These are phyloP conservation scores for Rhaphigaster nebulosa DNA, from an alignment of 2,888 invertebrate species.

Conservation along the genomic window DNA sequence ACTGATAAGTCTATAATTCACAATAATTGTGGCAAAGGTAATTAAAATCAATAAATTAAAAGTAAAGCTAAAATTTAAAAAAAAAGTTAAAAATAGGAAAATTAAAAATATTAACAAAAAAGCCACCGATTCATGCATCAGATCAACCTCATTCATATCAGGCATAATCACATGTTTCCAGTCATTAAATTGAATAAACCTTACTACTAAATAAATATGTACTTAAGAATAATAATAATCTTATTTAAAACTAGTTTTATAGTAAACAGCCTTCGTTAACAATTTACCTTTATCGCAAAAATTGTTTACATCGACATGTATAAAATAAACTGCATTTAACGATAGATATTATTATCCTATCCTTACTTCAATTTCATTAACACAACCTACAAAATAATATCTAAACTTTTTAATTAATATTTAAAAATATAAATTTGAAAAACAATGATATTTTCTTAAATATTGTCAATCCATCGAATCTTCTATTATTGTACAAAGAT, in stretches of 20 bases:
- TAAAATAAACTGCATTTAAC: conserved; percentile 58
- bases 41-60: conserved; percentile 53
- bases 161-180: conserved; percentile 56
- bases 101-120: conserved; percentile 37
- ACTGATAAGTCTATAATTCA: conserved; percentile 51
- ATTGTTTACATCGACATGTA: conserved; percentile 57
- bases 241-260: conserved; percentile 58
- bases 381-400: conserved; percentile 59
- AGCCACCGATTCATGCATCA: conserved; percentile 35
- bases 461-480: conserved; percentile 54
- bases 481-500: conserved; percentile 43
- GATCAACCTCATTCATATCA: conserved; percentile 55
- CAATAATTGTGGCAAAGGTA: not conserved
- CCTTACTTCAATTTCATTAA: conserved; percentile 53
- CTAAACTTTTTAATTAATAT: conserved; percentile 55
- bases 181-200: conserved; percentile 55
- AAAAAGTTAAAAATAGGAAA: conserved; percentile 39
- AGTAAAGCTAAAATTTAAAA: conserved; percentile 40
- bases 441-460: conserved; percentile 47
- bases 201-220: conserved; percentile 57
- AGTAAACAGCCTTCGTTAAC: conserved; percentile 59
- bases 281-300: conserved; percentile 50
- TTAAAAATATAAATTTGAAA: conserved; percentile 56
- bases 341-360: conserved; percentile 53
- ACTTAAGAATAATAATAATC: conserved; percentile 56